Evolutionary conservation across 2,797 vertebrate species (phyloP), one percentile per base, ranked within the genome.

Genomic region (Falco peregrinus): DNA sequence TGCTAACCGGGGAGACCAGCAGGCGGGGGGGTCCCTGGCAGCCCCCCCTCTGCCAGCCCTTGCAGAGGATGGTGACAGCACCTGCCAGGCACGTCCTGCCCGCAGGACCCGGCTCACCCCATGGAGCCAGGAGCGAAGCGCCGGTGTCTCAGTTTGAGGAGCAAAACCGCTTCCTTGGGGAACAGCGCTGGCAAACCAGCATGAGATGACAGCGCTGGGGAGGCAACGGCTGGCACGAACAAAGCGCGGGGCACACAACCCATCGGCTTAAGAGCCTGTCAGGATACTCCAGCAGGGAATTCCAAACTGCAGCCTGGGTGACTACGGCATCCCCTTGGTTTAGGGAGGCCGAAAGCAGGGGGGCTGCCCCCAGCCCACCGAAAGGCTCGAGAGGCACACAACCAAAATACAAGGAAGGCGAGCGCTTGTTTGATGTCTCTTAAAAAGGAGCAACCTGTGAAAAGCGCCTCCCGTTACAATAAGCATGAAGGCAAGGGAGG

Each of bases 361-460:
- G 24, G 28, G 20, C 50, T 21, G 16, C 59, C 57, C 50, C 2
- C 2, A 69, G 43, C 41, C 37, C 77, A 56, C 16, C 6, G 0
- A 31, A 79, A 69, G 0, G 4, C 60, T 22, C 2, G 0, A 8
- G n/a, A 76, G 37, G 53, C 4, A 2, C 1, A 4, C 0, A 2
- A 80, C 39, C 48, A 41, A 41, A 60, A 28, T 3, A 22, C 0
- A 1, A 35, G 4, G 33, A 43, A 85, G 28, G 41, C 0, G 0
- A 71, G 29, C 0, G 1, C 29, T 5, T 4, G 33, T 35, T 67
- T 75, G 67, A 68, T 50, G 51, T 13, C 79, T 63, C 82, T 63
- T 33, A n/a, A 45, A 83, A 87, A 77, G 56, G 21, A 59, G 26
- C 29, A 3, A 87, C 43, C 59, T 29, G 59, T 3, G 41, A 83